Evolutionary conservation across 2,113 vertebrate species (phyloP).

Genomic region (western clawed frog (Xenopus tropicalis)): UCB_Xtro_10.0 CM004443.2:210915501-210916000

Average conservation of each 20-base stretch:
- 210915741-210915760: neutral
- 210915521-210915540: no score
- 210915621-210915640: no score
- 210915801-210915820: neutral
- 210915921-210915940: neutral
- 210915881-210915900: constrained; percentile 9
- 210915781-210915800: neutral
- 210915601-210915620: no score
- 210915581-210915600: no score
- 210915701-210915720: neutral
- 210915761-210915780: neutral
- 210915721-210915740: neutral
- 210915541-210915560: no score
- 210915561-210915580: no score
- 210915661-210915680: neutral
- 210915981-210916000: constrained; percentile 36
- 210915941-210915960: neutral
- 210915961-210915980: constrained; percentile 37
- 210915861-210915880: neutral
- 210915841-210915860: neutral
- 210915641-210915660: neutral
- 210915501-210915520: no score
- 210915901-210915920: no score
- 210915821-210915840: neutral
- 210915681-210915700: neutral